Percentiles rank a stretch among this genome's conserved stretches.
phyloP scores from a whole-genome alignment of 2,113 vertebrate species.

The Alethe castanea region DNA sequence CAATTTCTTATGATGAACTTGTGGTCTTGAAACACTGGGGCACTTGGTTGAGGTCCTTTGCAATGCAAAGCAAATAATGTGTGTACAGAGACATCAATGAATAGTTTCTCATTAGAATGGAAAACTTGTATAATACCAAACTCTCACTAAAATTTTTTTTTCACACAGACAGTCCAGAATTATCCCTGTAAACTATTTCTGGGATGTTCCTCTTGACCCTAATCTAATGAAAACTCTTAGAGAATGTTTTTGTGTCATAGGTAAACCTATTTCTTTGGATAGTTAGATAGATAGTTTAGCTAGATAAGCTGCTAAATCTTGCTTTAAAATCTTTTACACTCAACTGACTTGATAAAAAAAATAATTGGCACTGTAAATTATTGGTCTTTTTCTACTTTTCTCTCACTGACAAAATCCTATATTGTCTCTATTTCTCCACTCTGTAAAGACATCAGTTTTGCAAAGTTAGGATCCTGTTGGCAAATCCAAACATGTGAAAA shows the following conservation, averaged over 20 bases:
- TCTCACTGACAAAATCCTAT: not conserved
- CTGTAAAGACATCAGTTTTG: not conserved
- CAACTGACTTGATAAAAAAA: not conserved
- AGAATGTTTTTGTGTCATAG: not conserved
- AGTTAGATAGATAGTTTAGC: not conserved
- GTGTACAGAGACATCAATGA: not conserved
- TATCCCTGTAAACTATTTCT: not conserved
- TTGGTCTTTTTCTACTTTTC: not conserved
- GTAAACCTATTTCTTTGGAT: not conserved
- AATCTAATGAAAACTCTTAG: not conserved
- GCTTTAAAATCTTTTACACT: not conserved
- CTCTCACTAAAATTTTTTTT: not conserved
- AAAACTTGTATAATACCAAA: not conserved
- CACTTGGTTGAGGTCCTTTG: not conserved
- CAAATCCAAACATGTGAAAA: not conserved
- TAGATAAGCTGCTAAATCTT: not conserved
- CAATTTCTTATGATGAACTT: not conserved
- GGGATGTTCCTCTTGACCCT: not conserved
- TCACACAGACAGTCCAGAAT: not conserved
- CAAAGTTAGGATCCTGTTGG: not conserved
- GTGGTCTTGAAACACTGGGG: not conserved
- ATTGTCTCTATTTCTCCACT: not conserved
- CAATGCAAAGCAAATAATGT: not conserved
- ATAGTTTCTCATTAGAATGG: not conserved
- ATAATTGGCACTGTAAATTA: not conserved